These are phyloP conservation scores for Callitettix versicolor DNA, from an alignment of 1,140 invertebrate genomes.

Conservation along the genomic window DNA sequence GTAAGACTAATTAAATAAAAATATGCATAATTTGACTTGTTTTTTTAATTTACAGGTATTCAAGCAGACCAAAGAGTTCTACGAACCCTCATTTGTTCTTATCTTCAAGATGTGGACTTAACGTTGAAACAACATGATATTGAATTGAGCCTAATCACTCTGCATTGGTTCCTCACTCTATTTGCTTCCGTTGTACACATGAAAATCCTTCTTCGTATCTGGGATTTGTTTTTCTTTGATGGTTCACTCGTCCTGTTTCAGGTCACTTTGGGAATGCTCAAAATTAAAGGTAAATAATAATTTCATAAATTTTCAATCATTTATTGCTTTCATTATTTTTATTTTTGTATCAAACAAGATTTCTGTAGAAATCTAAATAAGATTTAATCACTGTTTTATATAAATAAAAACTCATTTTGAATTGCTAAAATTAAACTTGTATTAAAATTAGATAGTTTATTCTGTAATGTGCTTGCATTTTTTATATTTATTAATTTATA, in stretches of 20 bases:
- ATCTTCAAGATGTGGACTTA: conserved; percentile 80
- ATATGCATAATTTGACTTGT: no score
- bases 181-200: conserved; percentile 97
- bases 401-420: neutral
- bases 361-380: neutral
- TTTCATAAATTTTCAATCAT: conserved; percentile 2
- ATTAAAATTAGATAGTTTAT: no score
- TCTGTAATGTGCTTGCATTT: no score
- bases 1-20: no score
- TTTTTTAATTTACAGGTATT: conserved; percentile 57
- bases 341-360: neutral
- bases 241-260: conserved; percentile 95
- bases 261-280: conserved; percentile 88
- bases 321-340: conserved; percentile 2
- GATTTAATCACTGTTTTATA: neutral
- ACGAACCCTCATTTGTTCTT: conserved; percentile 78
- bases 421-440: no score
- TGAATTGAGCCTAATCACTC: conserved; percentile 88
- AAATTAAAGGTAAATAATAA: conserved; percentile 60
- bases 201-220: conserved; percentile 87
- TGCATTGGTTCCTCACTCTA: conserved; percentile 97
- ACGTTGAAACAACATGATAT: conserved; percentile 88
- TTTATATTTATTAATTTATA: no score
- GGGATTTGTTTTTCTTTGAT: conserved; percentile 95
- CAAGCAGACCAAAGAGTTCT: conserved; percentile 92